Conservation (phyloP, 1,140 invertebrate genomes). For the Catajapyx aquilonaris region DNA sequence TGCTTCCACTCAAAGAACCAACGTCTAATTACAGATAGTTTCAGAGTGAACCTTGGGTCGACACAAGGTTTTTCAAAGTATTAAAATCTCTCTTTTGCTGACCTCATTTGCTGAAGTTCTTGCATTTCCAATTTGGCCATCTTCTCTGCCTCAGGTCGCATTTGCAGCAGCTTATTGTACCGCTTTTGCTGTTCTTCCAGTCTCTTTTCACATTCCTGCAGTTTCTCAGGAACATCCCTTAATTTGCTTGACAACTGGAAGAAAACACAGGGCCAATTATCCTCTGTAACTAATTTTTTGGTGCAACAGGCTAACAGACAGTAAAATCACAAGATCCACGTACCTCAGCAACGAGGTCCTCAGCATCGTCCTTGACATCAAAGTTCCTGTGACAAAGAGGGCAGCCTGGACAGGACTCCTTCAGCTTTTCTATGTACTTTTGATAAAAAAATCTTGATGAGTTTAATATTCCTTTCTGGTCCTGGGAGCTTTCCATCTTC, state of each 20-base stretch:
- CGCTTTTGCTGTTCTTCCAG: constrained; percentile 26
- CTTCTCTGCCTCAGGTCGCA: constrained; percentile 32
- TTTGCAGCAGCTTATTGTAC: constrained; percentile 34
- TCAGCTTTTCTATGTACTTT: constrained; percentile 40
- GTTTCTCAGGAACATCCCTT: constrained; percentile 25
- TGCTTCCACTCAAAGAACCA: constrained; percentile 2
- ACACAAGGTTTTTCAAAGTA: no score
- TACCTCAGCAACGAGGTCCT: constrained; percentile 30
- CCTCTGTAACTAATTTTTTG: no score
- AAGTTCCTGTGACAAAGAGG: constrained; percentile 63
- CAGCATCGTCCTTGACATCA: constrained; percentile 36
- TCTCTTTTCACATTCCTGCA: constrained; percentile 25
- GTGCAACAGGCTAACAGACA: no score
- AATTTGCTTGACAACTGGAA: constrained; percentile 28
- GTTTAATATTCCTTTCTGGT: constrained; percentile 27
- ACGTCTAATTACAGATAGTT: no score
- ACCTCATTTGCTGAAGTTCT: constrained; percentile 23
- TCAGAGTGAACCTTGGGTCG: no score
- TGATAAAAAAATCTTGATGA: constrained; percentile 24
- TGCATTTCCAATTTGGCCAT: constrained; percentile 19
- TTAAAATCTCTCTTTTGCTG: no score
- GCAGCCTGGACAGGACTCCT: constrained; percentile 40
- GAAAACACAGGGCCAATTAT: constrained; percentile 4
- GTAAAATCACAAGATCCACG: no score
- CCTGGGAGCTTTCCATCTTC: constrained; percentile 28